Base-by-base conservation (phyloP, 2,888 invertebrate genomes). In the Aphidius colemani region DNA sequence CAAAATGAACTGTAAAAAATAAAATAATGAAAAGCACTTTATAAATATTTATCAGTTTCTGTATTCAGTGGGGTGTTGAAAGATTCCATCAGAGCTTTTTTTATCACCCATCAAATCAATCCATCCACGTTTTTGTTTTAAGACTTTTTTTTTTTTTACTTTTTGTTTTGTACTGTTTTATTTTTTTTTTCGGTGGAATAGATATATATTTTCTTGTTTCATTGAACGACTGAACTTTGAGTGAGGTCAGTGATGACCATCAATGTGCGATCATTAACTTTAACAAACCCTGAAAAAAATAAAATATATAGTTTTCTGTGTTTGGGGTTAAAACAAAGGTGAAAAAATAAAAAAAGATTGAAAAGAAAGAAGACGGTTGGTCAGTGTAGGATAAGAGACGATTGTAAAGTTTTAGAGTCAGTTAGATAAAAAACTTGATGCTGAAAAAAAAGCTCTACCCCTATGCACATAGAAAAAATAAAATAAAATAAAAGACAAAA, bases 31-130 rank as follows among this genome's bases (percentile, higher is more conserved):
- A 48, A 57, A 45, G 11, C 45, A 40, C 18, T 46, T 57, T 46
- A 57, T 57, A 57, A 57, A 57, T 57, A 57, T 57, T 57, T 57
- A 57, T 57, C 46, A 39, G 30, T 30, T 30, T 30, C 6, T 46
- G 39, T 7, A 39, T 55, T 13, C 46, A 46, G 39, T 13, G n/a
- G 18, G 11, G 48, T 46, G 57, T 57, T 48, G 57, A n/a, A 46
- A 57, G 46, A 46, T 57, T 46, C 39, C 30, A n/a, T 57, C 30
- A 30, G 45, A n/a, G 57, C 45, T 45, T 9, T 39, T 57, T 57
- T 39, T 46, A 57, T 57, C 30, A 57, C 46, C 45, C 46, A 57
- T 48, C 46, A 46, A 57, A 57, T 57, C 46, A 9, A 10, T 39
- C 40, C 46, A 46, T 18, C 39, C 45, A 44, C 7, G 44, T 10